Base-by-base conservation (phyloP, 2,888 invertebrate genomes). In the Drosophila borealis region DNA sequence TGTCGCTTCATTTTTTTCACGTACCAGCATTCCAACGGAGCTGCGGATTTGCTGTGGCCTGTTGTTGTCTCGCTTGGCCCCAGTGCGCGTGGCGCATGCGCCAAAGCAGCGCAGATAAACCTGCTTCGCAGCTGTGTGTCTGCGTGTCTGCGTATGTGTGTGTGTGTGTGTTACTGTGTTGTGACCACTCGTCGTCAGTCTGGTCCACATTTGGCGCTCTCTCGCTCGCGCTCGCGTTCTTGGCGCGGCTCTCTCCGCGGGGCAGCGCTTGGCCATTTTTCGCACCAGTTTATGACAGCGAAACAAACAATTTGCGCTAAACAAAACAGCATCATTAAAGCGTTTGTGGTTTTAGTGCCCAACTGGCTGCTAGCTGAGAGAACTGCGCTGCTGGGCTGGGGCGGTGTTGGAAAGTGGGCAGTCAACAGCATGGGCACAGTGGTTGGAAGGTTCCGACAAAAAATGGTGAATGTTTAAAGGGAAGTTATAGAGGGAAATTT, bases 271-370 rank as follows among this genome's bases (percentile, higher is more conserved):
- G 80, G 89, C 89, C 88, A 89, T 87, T 89, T 87, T 87, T 87
- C 87, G 89, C 87, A 87, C 87, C 87, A 89, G 89, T 89, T 87
- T 87, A 89, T 90, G 90, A 89, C 89, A 90, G 88, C 86, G 85
- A 88, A 87, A 88, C 90, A 89, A 89, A 89, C 90, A 90, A 89
- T 90, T 90, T 89, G 89, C 82, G 84, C 88, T 84, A 84, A 90
- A 86, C 86, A 90, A 86, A 89, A 90, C 90, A 89, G 90, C 90
- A 89, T 89, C 89, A 89, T 89, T 90, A 90, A 88, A 88, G 80
- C 78, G 84, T 86, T 90, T 90, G 90, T 89, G 90, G 90, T 86
- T 90, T 90, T 88, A 84, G 83, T 88, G 81, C 83, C 72, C 65
- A 76, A 62, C 73, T 66, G 64, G 78, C 68, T 61, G 78, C 63